These are phyloP conservation scores for Mormyrus hasselquistii DNA, from an alignment of 2,797 vertebrate genomes.

Conservation along the genomic window DNA sequence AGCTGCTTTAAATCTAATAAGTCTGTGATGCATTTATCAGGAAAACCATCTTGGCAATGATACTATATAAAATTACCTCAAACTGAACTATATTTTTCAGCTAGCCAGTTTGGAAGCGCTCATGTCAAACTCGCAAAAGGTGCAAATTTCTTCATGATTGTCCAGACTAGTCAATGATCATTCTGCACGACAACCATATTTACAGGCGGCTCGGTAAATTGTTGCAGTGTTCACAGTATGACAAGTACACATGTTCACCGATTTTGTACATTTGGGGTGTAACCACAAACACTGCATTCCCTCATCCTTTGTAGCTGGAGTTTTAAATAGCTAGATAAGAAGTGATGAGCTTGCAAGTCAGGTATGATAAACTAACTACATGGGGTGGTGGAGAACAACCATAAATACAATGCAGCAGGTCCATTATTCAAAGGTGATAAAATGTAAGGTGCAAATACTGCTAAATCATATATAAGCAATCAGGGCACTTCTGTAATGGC, in stretches of 20 bases:
- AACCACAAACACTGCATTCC: neutral
- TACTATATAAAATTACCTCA: neutral
- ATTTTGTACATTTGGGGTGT: neutral
- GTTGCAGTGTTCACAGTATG: neutral
- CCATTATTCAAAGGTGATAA: neutral
- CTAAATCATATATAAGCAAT: neutral
- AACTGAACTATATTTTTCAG: neutral
- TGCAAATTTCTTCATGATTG: neutral
- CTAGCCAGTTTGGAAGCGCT: neutral
- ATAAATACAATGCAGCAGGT: neutral
- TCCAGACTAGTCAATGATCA: neutral
- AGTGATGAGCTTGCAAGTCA: slow-evolving; percentile 16
- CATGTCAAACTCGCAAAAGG: neutral
- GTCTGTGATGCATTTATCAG: neutral
- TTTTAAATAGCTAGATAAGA: slow-evolving; percentile 32
- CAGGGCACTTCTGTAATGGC: neutral
- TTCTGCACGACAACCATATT: neutral
- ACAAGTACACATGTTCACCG: neutral
- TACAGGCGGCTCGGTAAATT: neutral
- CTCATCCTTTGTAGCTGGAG: neutral
- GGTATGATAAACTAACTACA: neutral
- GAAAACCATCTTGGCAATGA: neutral
- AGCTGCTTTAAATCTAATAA: neutral
- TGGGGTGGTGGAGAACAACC: neutral
- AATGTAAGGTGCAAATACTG: neutral